Percentiles rank a stretch among this genome's conserved stretches.
Evolutionary conservation across 2,888 invertebrate genomes (phyloP).

Genomic region (Microctonus brassicae): DNA sequence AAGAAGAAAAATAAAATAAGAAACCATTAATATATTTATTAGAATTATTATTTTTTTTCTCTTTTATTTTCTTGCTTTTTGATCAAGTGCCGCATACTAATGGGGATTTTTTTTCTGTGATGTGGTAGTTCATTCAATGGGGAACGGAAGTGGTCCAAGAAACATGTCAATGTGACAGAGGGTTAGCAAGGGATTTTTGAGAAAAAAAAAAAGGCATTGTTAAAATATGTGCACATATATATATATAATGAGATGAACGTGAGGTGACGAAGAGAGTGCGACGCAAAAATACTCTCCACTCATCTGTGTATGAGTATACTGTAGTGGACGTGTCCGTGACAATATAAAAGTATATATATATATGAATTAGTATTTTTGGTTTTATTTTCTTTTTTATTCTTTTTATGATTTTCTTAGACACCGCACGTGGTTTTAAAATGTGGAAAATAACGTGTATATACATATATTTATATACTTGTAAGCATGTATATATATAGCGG

Average conservation of each 20-base stretch:
- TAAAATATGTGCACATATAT: conserved; percentile 13
- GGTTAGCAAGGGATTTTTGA: not conserved
- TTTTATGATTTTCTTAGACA: not conserved
- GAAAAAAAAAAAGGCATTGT: conserved; percentile 11
- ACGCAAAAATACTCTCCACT: not conserved
- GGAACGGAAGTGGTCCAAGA: not conserved
- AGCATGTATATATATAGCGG: not conserved
- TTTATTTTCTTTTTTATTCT: not conserved
- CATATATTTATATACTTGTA: not conserved
- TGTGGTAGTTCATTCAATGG: not conserved
- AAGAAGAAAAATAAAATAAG: no score
- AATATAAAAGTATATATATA: no score
- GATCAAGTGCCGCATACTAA: no score
- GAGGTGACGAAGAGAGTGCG: conserved; percentile 29
- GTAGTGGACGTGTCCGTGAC: conserved; percentile 15
- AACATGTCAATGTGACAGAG: not conserved
- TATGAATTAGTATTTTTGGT: not conserved
- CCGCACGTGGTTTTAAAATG: not conserved
- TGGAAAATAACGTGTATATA: no score
- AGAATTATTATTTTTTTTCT: no score
- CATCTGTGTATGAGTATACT: conserved; percentile 2
- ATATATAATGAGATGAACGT: conserved; percentile 39
- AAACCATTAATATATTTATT: no score
- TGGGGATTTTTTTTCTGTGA: no score
- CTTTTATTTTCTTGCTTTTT: no score